phyloP scores from a whole-genome alignment of 2,797 vertebrate species.

The Selene dorsalis region DNA sequence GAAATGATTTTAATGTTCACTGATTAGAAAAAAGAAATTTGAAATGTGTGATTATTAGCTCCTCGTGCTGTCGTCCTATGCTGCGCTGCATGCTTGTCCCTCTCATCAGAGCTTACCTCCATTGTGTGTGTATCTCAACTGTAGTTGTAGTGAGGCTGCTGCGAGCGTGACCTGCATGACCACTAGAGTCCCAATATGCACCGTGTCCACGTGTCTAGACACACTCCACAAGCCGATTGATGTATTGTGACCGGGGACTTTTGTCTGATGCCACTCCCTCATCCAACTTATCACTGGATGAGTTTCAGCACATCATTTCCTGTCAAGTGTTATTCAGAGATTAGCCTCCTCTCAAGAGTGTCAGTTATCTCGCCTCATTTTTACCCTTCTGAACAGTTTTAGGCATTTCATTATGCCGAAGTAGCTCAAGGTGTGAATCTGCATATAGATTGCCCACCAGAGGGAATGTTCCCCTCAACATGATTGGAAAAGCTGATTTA shows the following conservation, averaged over 20 bases:
- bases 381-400: constrained; percentile 72
- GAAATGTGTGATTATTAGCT: constrained; percentile 41
- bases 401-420: constrained; percentile 78
- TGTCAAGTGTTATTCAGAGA: constrained; percentile 77
- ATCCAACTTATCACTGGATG: constrained; percentile 23
- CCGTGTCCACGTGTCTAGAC: constrained; percentile 52
- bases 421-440: constrained; percentile 82
- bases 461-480: constrained; percentile 69
- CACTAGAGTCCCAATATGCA: constrained; percentile 51
- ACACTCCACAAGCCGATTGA: constrained; percentile 33
- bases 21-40: constrained; percentile 54
- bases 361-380: constrained; percentile 73
- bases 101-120: constrained; percentile 45
- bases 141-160: constrained; percentile 44
- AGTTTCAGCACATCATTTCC: constrained; percentile 63
- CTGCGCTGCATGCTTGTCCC: constrained; percentile 49
- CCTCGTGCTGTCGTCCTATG: constrained; percentile 68
- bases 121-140: constrained; percentile 51
- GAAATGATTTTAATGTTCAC: constrained; percentile 83
- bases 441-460: constrained; percentile 82
- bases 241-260: constrained; percentile 48
- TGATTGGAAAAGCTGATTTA: constrained; percentile 73
- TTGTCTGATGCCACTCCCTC: constrained; percentile 50
- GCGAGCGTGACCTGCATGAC: constrained; percentile 57
- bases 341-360: constrained; percentile 74